phyloP scores from a whole-genome alignment of 2,797 vertebrate species.

The Galagoides demidoff region DNA sequence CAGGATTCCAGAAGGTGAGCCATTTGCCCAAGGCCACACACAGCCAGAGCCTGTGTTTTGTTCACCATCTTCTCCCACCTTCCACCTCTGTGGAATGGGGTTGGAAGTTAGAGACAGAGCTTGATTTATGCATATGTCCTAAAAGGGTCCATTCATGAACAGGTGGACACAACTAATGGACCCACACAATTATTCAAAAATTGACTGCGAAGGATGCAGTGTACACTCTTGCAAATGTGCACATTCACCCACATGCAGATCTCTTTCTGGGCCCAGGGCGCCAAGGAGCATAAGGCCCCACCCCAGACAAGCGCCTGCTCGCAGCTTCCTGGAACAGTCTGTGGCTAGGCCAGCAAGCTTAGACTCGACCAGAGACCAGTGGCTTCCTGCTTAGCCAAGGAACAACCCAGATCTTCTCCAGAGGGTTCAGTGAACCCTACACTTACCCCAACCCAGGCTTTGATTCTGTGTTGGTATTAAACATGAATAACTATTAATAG shows the following conservation, averaged over 20 bases:
- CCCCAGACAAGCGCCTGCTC: conserved; percentile 82
- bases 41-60: not conserved
- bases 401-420: conserved; percentile 23
- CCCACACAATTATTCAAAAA: not conserved
- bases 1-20: not conserved
- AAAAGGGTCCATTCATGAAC: not conserved
- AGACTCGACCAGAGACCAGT: not conserved
- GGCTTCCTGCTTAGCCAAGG: conserved; percentile 42
- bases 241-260: not conserved
- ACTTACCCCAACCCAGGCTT: not conserved
- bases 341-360: conserved; percentile 66
- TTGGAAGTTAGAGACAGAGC: not conserved
- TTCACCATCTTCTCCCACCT: not conserved
- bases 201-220: not conserved
- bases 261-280: conserved; percentile 76
- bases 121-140: not conserved
- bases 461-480: not conserved
- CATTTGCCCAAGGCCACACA: not conserved
- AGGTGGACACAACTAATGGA: not conserved
- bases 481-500: not conserved
- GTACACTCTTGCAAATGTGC: not conserved
- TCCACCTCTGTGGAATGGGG: not conserved
- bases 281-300: conserved; percentile 73
- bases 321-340: conserved; percentile 67
- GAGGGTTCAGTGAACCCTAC: not conserved